Percentiles rank a stretch among this genome's conserved stretches.
phyloP scores from a whole-genome alignment of 1,140 invertebrate species.

The Sitobion miscanthi region DNA sequence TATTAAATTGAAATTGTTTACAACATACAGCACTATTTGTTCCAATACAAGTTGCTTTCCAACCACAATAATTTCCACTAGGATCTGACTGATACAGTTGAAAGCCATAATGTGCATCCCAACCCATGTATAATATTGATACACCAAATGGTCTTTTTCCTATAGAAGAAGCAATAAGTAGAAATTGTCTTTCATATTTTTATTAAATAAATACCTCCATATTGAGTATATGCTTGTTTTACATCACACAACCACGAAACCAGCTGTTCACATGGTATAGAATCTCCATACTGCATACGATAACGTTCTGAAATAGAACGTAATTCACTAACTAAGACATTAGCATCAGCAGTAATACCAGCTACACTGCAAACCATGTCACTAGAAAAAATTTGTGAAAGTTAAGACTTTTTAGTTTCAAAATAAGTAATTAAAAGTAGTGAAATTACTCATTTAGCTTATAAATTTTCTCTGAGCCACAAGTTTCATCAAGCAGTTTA shows the following conservation, averaged over 20 bases:
- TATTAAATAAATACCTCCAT: conserved; percentile 76
- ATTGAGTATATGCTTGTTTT: conserved; percentile 99
- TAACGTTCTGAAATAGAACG: conserved; percentile 94
- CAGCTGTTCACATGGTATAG: conserved; percentile 98
- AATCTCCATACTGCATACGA: conserved; percentile 92
- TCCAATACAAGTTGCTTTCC: conserved; percentile 99
- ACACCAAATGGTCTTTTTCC: conserved; percentile 97
- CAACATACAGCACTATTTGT: conserved; percentile 91
- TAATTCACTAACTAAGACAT: conserved; percentile 96
- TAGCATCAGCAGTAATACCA: conserved; percentile 99
- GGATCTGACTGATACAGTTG: conserved; percentile 99
- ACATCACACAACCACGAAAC: conserved; percentile 98
- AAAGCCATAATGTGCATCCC: conserved; percentile 99
- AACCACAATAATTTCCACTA: conserved; percentile 99
- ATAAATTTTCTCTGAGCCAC: conserved; percentile 98
- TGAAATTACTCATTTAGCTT: conserved; percentile 86
- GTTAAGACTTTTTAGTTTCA: too few species aligned
- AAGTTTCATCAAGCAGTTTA: conserved; percentile 96
- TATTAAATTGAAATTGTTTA: not conserved
- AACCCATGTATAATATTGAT: conserved; percentile 98
- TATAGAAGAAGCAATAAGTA: conserved; percentile 59
- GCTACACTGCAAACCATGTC: conserved; percentile 99
- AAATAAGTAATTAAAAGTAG: not conserved
- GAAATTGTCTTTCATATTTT: too few species aligned
- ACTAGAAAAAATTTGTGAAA: conserved; percentile 63